Base-by-base conservation (phyloP, 2,797 vertebrate species). In the Halcyon leucocephala region DNA sequence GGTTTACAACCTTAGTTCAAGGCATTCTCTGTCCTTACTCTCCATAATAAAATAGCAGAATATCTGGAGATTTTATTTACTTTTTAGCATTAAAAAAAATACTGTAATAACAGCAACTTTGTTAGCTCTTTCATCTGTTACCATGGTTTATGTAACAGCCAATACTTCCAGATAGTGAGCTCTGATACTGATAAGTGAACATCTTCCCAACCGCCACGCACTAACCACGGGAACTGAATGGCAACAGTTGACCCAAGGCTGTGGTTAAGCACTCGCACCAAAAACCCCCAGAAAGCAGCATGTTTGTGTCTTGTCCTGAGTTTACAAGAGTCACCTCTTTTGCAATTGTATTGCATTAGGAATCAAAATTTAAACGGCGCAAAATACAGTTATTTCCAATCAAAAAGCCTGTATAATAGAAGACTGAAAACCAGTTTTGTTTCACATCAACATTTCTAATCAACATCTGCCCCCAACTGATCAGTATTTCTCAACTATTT, bases 221-320 rank as follows among this genome's bases (percentile, higher is more conserved):
- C 29, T 8, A 52, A 71, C 6, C 70, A 37, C 41, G 49, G 93
- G 80, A 83, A 76, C 55, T 17, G 4, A 12, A 22, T 14, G 48
- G 35, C 44, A 77, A 31, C 72, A 84, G 62, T 18, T 84, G 58
- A 8, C 69, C 82, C 57, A 33, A 33, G 41, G 15, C 79, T 93
- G 86, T 10, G 42, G 61, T 79, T 60, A 21, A 69, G 42, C 16
- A 12, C 48, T 86, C 71, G 55, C 33, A 46, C 72, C 42, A 39
- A 83, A 62, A 66, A 46, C 7, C 6, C 12, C 39, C 70, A 60
- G 51, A n/a, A 52, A 0, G 10, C 26, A 66, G 24, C 26, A 6
- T 2, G 2, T 10, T 14, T 52, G 25, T 2, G 0, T 1, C 3
- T 1, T 6, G 4, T 14, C 3, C n/a, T 17, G 21, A 24, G 29